A percentile compares a stretch with the other conserved stretches of the same genome.
phyloP scores from a whole-genome alignment of 2,797 vertebrate species.

The Furcifer pardalis region DNA sequence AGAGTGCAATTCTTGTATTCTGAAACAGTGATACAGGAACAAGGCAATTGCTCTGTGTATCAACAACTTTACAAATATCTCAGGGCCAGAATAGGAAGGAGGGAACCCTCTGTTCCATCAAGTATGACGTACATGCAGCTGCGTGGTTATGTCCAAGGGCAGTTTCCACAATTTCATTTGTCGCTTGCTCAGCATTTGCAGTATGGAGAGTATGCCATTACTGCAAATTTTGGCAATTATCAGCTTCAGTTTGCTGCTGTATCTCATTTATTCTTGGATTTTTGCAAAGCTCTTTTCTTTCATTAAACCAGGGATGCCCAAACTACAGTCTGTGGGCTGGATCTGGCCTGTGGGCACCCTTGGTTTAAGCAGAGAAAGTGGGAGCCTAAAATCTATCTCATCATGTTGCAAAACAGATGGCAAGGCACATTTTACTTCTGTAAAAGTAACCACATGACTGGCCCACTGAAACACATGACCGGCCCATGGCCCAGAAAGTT shows the following conservation, averaged over 20 bases:
- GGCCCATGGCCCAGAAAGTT: too few species aligned
- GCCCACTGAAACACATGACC: too few species aligned
- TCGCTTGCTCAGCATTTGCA: neutral
- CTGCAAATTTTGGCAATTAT: neutral
- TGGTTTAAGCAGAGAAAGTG: too few species aligned
- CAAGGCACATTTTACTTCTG: too few species aligned
- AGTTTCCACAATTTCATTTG: neutral
- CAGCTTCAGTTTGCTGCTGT: conserved; percentile 12
- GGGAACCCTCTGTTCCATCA: neutral
- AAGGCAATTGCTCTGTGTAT: neutral
- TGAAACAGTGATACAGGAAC: neutral
- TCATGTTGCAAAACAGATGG: too few species aligned
- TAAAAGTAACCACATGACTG: too few species aligned
- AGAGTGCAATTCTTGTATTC: neutral
- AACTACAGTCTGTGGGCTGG: too few species aligned
- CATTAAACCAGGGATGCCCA: too few species aligned
- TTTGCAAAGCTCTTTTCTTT: neutral
- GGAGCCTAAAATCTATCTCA: too few species aligned
- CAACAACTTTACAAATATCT: neutral
- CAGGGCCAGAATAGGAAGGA: neutral
- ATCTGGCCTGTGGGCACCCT: too few species aligned
- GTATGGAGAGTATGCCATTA: rapidly evolving
- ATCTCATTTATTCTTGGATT: conserved; percentile 13
- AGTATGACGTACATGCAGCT: neutral
- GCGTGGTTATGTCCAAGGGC: neutral